Evolutionary conservation across 1,140 invertebrate species (phyloP), one percentile per base, ranked within the genome.

Genomic region (Arctopsyche grandis): DNA sequence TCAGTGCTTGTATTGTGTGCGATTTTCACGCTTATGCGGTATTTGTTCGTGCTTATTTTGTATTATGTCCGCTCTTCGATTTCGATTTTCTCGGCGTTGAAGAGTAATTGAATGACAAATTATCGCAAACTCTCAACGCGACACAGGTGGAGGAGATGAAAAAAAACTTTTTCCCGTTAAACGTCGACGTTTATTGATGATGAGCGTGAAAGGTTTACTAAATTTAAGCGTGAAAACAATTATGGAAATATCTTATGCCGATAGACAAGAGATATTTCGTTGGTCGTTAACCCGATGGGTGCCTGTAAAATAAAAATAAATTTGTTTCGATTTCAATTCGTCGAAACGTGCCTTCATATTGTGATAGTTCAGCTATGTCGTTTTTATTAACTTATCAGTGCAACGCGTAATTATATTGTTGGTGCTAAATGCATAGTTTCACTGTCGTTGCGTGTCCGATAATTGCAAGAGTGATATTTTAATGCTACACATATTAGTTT

Each of bases 121-220:
- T 22, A n/a, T 66, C 7, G 10, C 21, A 12, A 66, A 26, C 10
- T 24, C 10, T 66, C 19, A 29, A 26, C 9, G 63, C 10, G 9
- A 12, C n/a, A 22, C 21, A 12, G 22, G 63, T 66, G 19, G 24
- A 66, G 29, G 12, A 66, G 22, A 66, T 9, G 14, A 66, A 9
- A 66, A 60, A 21, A 66, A 10, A 26, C 63, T 19, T 66, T 14
- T 26, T 66, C 63, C 63, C 9, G 63, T 66, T 66, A 66, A 26
- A 22, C 63, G 63, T 12, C 24, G 63, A 66, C 63, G 63, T 66
- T 66, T 66, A 66, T 66, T 66, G 26, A 66, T 66, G 63, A 66
- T 29, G 48, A 26, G 21, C 14, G 63, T 26, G 12, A 66, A 66
- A 66, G n/a, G 5, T 26, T 24, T 66, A 24, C 21, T 12, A 66